Percentiles rank a stretch among this genome's conserved stretches.
These are phyloP conservation scores for Siniperca scherzeri DNA, from an alignment of 2,797 vertebrate genomes.

Conservation along the genomic window DNA sequence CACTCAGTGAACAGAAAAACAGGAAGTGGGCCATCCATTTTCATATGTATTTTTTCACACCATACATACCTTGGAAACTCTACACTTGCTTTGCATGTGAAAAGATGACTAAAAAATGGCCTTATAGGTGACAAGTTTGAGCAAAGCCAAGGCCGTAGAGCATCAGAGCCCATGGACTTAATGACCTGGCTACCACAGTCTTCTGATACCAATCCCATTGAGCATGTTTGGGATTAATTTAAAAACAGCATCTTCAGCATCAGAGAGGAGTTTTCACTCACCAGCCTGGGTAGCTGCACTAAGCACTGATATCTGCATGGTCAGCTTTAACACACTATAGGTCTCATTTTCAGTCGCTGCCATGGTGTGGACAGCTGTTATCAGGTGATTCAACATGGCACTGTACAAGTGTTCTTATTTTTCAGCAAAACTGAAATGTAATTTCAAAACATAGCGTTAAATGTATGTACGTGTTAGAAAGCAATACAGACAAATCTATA, in stretches of 20 bases:
- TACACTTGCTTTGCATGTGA: background rate
- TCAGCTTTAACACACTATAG: background rate
- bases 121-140: conserved; percentile 1
- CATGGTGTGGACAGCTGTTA: background rate
- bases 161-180: background rate
- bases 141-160: background rate
- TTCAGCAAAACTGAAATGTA: background rate
- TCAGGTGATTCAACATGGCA: background rate
- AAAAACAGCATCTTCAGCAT: conserved; percentile 9
- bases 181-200: conserved; percentile 3
- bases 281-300: background rate
- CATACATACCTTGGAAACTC: background rate
- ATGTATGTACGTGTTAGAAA: background rate
- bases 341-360: background rate
- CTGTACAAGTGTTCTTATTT: background rate
- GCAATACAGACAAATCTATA: conserved; percentile 7
- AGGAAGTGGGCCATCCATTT: background rate
- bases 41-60: background rate
- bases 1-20: background rate
- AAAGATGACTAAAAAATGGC: background rate
- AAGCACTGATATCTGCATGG: background rate
- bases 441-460: conserved; percentile 1
- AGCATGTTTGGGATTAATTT: background rate
- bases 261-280: background rate
- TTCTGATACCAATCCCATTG: background rate